A percentile compares a stretch with the other conserved stretches of the same genome.
Conservation (phyloP, 37 sponge, comb jelly and placozoan species). For the Dysidea cf. avara region DNA sequence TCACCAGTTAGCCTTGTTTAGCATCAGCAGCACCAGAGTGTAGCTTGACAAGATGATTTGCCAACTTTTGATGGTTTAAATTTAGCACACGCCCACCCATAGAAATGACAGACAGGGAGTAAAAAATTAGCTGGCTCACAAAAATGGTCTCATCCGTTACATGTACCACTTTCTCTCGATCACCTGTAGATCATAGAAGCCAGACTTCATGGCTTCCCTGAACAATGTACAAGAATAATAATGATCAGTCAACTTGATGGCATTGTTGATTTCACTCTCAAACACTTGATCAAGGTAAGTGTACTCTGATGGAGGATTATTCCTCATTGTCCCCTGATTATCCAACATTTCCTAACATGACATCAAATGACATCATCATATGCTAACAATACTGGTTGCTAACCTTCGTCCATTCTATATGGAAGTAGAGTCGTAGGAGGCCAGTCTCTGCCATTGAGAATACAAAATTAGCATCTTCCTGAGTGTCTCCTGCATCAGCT, state of each 20-base stretch:
- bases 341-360: conserved; percentile 64
- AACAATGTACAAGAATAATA: conserved; percentile 77
- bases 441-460: conserved; percentile 89
- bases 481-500: conserved; percentile 97
- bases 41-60: not conserved
- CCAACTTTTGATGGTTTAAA: not conserved
- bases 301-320: conserved; percentile 41
- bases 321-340: conserved; percentile 52
- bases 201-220: conserved; percentile 83
- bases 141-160: too few relatives aligned
- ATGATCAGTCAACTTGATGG: conserved; percentile 67
- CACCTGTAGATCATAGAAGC: conserved; percentile 88
- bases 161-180: not conserved
- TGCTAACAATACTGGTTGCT: not conserved
- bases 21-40: too few relatives aligned
- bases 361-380: not conserved
- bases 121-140: too few relatives aligned
- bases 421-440: conserved; percentile 89
- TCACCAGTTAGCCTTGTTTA: too few relatives aligned
- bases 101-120: too few relatives aligned
- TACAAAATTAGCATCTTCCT: conserved; percentile 98
- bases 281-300: conserved; percentile 85
- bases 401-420: conserved; percentile 92
- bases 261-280: conserved; percentile 78
- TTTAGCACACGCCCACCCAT: too few relatives aligned